These are phyloP conservation scores for Thalassaphorura encarpata DNA, from an alignment of 1,140 invertebrate species.

Conservation along the genomic window DNA sequence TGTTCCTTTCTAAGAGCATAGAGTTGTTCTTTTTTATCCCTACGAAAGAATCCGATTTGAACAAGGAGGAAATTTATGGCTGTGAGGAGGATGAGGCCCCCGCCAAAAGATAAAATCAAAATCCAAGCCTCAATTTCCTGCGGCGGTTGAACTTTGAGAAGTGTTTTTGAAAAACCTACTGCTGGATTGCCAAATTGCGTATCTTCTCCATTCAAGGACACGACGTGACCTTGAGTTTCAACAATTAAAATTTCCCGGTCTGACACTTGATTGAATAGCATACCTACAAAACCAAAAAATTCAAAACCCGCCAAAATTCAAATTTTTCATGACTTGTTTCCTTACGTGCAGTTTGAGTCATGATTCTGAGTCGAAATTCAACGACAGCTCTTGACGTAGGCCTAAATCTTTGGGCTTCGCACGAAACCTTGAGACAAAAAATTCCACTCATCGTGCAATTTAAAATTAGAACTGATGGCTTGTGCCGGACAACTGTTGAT, in stretches of 20 bases:
- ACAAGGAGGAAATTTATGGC: neutral
- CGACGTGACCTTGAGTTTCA: neutral
- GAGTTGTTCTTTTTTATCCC: neutral
- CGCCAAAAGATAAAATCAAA: slow-evolving; percentile 3
- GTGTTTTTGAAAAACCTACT: neutral
- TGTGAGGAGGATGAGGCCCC: neutral
- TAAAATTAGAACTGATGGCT: too few relatives aligned
- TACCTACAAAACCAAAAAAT: neutral
- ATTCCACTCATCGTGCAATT: neutral
- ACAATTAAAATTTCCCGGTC: neutral
- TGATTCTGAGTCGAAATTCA: neutral
- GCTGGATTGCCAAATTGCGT: neutral
- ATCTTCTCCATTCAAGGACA: neutral
- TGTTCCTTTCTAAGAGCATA: neutral
- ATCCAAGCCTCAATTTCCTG: slow-evolving; percentile 3
- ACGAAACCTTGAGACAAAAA: neutral
- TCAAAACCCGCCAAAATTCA: neutral
- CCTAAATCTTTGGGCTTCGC: neutral
- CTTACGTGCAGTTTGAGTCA: slow-evolving; percentile 7
- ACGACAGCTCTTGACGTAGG: neutral
- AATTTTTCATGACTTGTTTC: neutral
- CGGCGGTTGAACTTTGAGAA: neutral
- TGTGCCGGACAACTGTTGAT: neutral
- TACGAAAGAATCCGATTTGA: neutral
- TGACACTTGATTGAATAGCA: neutral